Percentiles rank a stretch among this genome's conserved stretches.
These are phyloP conservation scores for Oncorhynchus masou DNA, from an alignment of 2,113 vertebrate genomes.

Conservation along the genomic window DNA sequence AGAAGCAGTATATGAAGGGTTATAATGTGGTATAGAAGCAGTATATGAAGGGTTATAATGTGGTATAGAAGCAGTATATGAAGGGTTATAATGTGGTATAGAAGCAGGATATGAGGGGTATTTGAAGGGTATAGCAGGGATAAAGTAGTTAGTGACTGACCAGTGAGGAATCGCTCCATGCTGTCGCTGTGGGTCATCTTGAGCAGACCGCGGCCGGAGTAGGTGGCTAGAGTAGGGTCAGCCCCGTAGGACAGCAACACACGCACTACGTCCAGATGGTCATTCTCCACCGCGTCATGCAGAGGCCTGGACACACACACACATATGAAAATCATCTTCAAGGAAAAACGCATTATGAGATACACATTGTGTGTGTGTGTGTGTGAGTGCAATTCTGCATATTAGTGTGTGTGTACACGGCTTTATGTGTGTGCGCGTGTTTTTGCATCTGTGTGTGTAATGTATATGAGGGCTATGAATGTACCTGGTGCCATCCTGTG, in stretches of 20 bases:
- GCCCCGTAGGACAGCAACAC: constrained; percentile 91
- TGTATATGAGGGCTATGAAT: too few relatives aligned
- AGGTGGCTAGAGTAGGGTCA: constrained; percentile 91
- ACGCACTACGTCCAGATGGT: constrained; percentile 91
- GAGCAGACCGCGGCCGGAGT: constrained; percentile 90
- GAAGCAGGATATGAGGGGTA: not conserved
- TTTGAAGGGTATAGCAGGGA: not conserved
- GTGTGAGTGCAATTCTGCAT: too few relatives aligned
- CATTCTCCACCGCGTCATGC: constrained; percentile 92
- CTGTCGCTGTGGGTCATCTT: constrained; percentile 94
- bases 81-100: too few relatives aligned
- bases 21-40: too few relatives aligned
- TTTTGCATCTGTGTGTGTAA: too few relatives aligned
- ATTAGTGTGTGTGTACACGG: too few relatives aligned
- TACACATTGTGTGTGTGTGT: not conserved
- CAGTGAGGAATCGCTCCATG: constrained; percentile 90
- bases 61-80: too few relatives aligned
- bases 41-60: too few relatives aligned
- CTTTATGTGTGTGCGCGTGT: not conserved
- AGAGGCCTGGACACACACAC: constrained; percentile 76
- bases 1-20: too few relatives aligned
- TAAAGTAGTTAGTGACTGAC: constrained; percentile 55
- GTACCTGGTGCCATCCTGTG: constrained; percentile 94
- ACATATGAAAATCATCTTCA: not conserved
- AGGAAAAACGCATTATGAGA: not conserved